phyloP scores from a whole-genome alignment of 2,888 invertebrate species.

The Melanchra persicariae region DNA sequence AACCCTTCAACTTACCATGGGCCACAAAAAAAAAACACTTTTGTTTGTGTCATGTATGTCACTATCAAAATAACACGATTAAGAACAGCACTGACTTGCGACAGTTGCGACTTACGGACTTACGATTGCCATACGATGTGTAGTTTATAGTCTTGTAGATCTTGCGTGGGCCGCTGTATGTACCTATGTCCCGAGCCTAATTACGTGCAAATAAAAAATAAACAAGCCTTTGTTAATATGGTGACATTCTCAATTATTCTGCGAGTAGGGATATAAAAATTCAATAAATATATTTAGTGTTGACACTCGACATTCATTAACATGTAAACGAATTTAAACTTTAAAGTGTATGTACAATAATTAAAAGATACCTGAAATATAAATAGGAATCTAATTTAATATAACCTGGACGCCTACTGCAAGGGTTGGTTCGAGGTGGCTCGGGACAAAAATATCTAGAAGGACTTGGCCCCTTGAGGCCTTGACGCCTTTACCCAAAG shows the following conservation, averaged over 20 bases:
- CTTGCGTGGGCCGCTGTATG: constrained; percentile 33
- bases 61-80: constrained; percentile 23
- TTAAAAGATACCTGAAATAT: constrained; percentile 5
- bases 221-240: constrained; percentile 25
- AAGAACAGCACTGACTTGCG: constrained; percentile 24
- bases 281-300: constrained; percentile 22
- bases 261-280: constrained; percentile 19
- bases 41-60: background rate
- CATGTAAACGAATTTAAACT: constrained; percentile 21
- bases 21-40: background rate
- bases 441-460: no score
- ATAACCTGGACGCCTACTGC: no score
- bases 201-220: constrained; percentile 35
- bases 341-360: background rate
- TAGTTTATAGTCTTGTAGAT: constrained; percentile 45
- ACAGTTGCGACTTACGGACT: constrained; percentile 7
- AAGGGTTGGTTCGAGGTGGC: no score
- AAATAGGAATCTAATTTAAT: no score
- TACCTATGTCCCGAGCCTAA: constrained; percentile 23
- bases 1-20: background rate
- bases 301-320: constrained; percentile 12
- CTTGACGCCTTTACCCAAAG: no score
- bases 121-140: constrained; percentile 20
- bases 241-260: constrained; percentile 42
- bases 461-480: no score